Base-by-base conservation (phyloP, 2,113 vertebrate genomes). In the Scortum barcoo region DNA sequence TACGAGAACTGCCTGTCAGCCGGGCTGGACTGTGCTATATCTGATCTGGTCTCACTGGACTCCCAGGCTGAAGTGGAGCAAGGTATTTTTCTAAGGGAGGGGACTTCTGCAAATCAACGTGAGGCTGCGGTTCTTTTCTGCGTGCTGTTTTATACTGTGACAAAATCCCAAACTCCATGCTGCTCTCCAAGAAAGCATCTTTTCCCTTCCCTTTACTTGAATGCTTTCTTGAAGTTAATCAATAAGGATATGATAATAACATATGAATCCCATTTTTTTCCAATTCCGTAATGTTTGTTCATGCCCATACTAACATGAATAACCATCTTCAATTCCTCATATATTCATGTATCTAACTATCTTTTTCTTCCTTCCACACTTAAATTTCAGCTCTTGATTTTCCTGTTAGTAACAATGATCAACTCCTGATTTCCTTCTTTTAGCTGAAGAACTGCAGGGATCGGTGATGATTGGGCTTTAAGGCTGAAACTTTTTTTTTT, bases 41-140 rank as follows among this genome's bases (percentile, higher is more conserved):
- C 51, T 86, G 91, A 91, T 71, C 91, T 94, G 86, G 92, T 93
- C 83, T 95, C 93, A 60, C 90, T 91, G 95, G 96, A 96, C 88
- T 96, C 95, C 68, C 86, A 96, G 89, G 89, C 96, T 91, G 95
- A 97, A 93, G 83, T 97, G 93, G 82, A 92, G 70, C 92, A 96
- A 98, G 97, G 97, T 97, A 98, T 92, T 92, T 79, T 88, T 65
- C 20, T 90, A 69, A 89, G 76, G 84, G 80, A 88, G 50, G 71
- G 48, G 48, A 53, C 68, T 22, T 22, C 8, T 81, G 48, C n/a
- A 71, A 75, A 80, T 86, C 73, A 54, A 22, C 26, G 0, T 40
- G 56, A 84, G 58, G 73, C 80, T 86, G 17, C 28, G 14, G 56
- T n/a, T 90, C 36, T 85, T 79, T 76, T 84, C 79, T 65, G 1